A percentile compares a stretch with the other conserved stretches of the same genome.
phyloP scores from a whole-genome alignment of 2,113 vertebrate genomes.

The Bufo bufo region DNA sequence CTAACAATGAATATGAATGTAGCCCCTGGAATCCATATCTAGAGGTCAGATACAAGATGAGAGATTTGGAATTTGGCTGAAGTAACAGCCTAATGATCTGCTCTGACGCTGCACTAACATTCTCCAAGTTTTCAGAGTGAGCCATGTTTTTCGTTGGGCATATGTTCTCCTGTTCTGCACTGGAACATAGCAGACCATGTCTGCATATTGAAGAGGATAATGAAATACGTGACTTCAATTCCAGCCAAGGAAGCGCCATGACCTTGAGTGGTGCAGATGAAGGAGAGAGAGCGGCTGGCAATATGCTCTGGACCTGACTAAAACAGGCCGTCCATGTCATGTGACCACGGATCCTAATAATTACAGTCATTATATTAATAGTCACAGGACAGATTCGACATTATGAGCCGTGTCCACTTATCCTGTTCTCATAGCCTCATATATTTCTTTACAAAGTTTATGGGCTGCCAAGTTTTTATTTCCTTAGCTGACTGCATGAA shows the following conservation, averaged over 20 bases:
- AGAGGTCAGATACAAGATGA: background rate
- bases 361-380: background rate
- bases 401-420: background rate
- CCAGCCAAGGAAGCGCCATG: background rate
- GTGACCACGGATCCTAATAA: background rate
- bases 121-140: background rate
- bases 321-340: background rate
- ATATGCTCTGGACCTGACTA: background rate
- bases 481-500: too few relatives aligned
- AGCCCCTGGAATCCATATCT: background rate
- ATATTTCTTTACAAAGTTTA: too few relatives aligned
- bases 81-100: background rate
- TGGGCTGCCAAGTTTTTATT: too few relatives aligned
- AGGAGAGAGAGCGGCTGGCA: background rate
- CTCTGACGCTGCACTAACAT: background rate
- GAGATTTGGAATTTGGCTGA: background rate
- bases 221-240: background rate
- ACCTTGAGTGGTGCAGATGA: background rate
- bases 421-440: background rate
- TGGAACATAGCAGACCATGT: background rate
- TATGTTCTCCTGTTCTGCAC: background rate
- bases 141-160: background rate
- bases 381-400: background rate
- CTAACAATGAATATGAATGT: background rate
- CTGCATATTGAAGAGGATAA: constrained; percentile 8